Percentiles rank a stretch among this genome's conserved stretches.
Conservation (phyloP, 2,888 invertebrate genomes). For the Callosobruchus maculatus region DNA sequence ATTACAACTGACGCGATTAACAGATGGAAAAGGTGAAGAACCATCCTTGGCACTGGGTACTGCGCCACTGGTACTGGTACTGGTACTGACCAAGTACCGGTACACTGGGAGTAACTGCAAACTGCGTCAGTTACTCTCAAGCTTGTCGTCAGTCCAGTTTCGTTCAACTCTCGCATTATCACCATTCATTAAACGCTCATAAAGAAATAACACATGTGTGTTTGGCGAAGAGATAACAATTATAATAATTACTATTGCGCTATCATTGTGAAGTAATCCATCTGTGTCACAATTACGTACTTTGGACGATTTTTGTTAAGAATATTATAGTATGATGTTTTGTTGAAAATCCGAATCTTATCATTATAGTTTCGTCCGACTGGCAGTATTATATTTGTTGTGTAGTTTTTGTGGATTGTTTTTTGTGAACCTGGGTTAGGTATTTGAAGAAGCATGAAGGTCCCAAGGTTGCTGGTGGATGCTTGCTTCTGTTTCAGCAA, state of each 20-base stretch:
- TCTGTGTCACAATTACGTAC: neutral
- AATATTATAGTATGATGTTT: neutral
- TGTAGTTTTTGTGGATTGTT: neutral
- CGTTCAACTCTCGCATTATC: neutral
- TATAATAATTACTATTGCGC: neutral
- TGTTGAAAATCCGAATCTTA: neutral
- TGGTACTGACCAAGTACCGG: no score
- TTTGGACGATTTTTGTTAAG: neutral
- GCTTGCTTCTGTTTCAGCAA: neutral
- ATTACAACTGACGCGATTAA: no score
- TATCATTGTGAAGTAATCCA: neutral
- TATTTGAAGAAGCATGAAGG: neutral
- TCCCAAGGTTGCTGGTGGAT: neutral
- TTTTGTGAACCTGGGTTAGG: neutral
- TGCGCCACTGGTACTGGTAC: no score
- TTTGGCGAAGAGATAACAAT: neutral
- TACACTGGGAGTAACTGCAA: neutral
- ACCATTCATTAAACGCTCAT: neutral
- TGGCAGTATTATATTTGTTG: neutral
- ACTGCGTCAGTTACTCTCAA: neutral
- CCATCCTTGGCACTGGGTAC: no score
- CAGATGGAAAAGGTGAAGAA: no score
- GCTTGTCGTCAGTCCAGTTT: neutral
- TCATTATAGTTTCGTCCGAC: neutral
- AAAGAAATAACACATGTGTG: neutral